phyloP scores from a whole-genome alignment of 1,140 invertebrate genomes.

The Leptinotarsa texana region DNA sequence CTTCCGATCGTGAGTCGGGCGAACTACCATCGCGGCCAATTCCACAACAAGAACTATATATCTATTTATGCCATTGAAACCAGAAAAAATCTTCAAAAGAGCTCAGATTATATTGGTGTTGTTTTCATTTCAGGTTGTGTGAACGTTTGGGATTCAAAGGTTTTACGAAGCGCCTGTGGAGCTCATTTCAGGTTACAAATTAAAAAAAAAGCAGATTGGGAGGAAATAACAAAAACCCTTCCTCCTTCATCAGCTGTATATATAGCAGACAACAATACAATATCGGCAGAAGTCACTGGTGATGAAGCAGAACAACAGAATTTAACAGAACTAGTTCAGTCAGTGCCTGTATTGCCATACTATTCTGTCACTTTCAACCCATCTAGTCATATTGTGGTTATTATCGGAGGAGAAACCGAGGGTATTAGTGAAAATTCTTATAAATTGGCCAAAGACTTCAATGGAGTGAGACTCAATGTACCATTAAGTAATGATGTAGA shows the following conservation, averaged over 20 bases:
- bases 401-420: slow-evolving; percentile 86
- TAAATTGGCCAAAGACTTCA: slow-evolving; percentile 60
- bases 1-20: too few species aligned
- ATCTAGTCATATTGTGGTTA: slow-evolving; percentile 62
- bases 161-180: slow-evolving; percentile 77
- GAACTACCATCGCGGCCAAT: too few species aligned
- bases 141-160: slow-evolving; percentile 88
- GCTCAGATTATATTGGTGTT: neutral
- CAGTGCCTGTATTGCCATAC: slow-evolving; percentile 66
- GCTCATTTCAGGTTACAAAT: slow-evolving; percentile 83
- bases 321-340: slow-evolving; percentile 36
- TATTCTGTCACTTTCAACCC: slow-evolving; percentile 63
- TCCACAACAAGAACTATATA: too few species aligned
- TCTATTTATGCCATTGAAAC: too few species aligned
- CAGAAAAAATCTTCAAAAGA: neutral
- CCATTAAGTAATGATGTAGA: slow-evolving; percentile 78
- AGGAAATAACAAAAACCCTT: slow-evolving; percentile 62
- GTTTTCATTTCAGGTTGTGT: slow-evolving; percentile 71
- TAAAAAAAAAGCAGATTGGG: slow-evolving; percentile 66
- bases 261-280: slow-evolving; percentile 71
- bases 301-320: slow-evolving; percentile 43
- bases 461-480: slow-evolving; percentile 72
- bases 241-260: slow-evolving; percentile 63
- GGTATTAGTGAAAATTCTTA: slow-evolving; percentile 74
- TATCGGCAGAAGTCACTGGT: slow-evolving; percentile 39